A percentile compares a stretch with the other conserved stretches of the same genome.
phyloP scores from a whole-genome alignment of 2,113 vertebrate species.

The Macquaria ambigua region DNA sequence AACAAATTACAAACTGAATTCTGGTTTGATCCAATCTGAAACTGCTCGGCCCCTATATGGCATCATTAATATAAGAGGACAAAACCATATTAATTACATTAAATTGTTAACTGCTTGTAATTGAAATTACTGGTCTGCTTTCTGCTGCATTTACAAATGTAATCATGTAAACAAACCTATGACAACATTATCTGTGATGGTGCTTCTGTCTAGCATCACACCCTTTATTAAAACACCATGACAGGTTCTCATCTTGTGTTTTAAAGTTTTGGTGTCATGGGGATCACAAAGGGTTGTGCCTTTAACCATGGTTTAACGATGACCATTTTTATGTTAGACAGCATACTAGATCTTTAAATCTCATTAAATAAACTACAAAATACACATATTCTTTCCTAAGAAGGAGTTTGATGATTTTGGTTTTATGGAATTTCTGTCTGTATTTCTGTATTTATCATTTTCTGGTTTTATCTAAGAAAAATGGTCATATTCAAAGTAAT shows the following conservation, averaged over 20 bases:
- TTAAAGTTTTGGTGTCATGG: too few species aligned
- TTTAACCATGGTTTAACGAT: too few species aligned
- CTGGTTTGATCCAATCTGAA: background rate
- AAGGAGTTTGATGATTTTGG: background rate
- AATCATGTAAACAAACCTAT: background rate
- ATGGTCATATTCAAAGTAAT: background rate
- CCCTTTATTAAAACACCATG: too few species aligned
- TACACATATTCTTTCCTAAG: background rate
- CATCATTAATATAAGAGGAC: background rate
- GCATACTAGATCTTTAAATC: too few species aligned
- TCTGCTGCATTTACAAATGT: background rate
- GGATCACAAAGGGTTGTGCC: too few species aligned
- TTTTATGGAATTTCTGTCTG: background rate
- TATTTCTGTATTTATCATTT: background rate
- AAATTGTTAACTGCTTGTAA: background rate
- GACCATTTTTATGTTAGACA: too few species aligned
- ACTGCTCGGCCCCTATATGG: background rate
- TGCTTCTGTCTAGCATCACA: too few species aligned
- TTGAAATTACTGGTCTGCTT: background rate
- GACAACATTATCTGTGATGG: too few species aligned
- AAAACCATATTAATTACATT: background rate
- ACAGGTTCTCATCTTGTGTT: too few species aligned
- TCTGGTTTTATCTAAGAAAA: background rate
- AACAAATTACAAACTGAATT: background rate
- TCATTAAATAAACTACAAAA: too few species aligned